Conservation (phyloP, 2,113 vertebrate genomes). For the Stegastes partitus region DNA sequence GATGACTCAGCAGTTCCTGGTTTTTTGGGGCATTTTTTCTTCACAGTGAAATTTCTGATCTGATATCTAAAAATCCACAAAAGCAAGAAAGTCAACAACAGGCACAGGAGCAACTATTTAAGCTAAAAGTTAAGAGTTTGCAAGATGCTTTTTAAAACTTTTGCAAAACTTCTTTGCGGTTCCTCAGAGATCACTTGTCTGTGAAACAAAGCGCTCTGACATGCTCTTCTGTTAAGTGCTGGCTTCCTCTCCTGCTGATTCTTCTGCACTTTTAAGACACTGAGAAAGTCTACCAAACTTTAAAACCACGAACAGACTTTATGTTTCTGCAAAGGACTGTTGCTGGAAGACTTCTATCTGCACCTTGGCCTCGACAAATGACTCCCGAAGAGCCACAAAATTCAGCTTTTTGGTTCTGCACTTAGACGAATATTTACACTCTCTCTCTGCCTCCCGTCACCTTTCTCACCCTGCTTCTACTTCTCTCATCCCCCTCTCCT, state of each 20-base stretch:
- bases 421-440: slow-evolving; percentile 10
- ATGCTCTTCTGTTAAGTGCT: background rate
- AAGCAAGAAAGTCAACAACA: background rate
- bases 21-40: background rate
- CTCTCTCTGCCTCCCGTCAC: slow-evolving; percentile 31
- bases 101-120: background rate
- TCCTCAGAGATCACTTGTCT: background rate
- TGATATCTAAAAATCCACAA: background rate
- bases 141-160: slow-evolving; percentile 1
- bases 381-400: slow-evolving; percentile 34
- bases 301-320: background rate
- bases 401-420: slow-evolving; percentile 16
- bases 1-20: background rate
- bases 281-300: background rate
- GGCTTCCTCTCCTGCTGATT: background rate
- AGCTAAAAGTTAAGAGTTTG: background rate
- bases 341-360: slow-evolving; percentile 22
- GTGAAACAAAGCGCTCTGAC: background rate
- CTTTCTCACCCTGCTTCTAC: slow-evolving; percentile 13
- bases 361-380: background rate
- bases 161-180: background rate
- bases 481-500: slow-evolving; percentile 14
- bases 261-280: background rate
- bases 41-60: background rate
- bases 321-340: background rate